These are phyloP conservation scores for Panopea generosa DNA, from an alignment of 2,888 invertebrate genomes.

Conservation along the genomic window DNA sequence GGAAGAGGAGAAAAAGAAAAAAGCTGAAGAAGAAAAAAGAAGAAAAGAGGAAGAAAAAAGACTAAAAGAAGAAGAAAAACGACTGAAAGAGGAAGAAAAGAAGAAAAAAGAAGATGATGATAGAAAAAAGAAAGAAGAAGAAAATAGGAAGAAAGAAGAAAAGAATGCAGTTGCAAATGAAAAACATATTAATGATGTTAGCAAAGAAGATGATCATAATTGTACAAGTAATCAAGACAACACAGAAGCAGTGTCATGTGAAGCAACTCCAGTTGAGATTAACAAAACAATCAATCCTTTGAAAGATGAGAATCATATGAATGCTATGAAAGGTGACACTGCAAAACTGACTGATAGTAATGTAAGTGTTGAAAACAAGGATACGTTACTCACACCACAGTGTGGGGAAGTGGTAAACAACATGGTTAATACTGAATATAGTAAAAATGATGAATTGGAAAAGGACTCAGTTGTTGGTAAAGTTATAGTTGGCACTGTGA, in stretches of 20 bases:
- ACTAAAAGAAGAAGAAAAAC: constrained; percentile 27
- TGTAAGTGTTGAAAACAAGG: constrained; percentile 5
- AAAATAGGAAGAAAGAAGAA: constrained; percentile 50
- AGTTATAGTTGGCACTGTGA: background rate
- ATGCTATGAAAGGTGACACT: too few relatives aligned
- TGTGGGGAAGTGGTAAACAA: background rate
- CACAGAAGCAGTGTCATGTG: too few relatives aligned
- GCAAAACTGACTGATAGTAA: constrained; percentile 16
- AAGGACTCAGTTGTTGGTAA: too few relatives aligned
- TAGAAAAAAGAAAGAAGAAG: constrained; percentile 42
- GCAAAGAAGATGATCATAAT: too few relatives aligned
- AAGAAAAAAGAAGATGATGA: constrained; percentile 49
- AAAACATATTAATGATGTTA: constrained; percentile 25
- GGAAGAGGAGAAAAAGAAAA: constrained; percentile 38
- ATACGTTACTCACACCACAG: constrained; percentile 16
- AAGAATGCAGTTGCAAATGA: constrained; percentile 34
- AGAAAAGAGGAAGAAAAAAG: constrained; percentile 32
- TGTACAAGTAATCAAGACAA: too few relatives aligned
- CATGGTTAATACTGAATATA: too few relatives aligned
- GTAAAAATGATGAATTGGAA: too few relatives aligned
- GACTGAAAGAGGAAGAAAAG: constrained; percentile 51
- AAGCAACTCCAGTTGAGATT: too few relatives aligned
- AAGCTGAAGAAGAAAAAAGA: constrained; percentile 41
- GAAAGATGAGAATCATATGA: too few relatives aligned
- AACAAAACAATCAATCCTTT: too few relatives aligned